Evolutionary conservation across 2,113 vertebrate genomes (phyloP), one percentile per base, ranked within the genome.

Genomic region (Ascaphus truei): DNA sequence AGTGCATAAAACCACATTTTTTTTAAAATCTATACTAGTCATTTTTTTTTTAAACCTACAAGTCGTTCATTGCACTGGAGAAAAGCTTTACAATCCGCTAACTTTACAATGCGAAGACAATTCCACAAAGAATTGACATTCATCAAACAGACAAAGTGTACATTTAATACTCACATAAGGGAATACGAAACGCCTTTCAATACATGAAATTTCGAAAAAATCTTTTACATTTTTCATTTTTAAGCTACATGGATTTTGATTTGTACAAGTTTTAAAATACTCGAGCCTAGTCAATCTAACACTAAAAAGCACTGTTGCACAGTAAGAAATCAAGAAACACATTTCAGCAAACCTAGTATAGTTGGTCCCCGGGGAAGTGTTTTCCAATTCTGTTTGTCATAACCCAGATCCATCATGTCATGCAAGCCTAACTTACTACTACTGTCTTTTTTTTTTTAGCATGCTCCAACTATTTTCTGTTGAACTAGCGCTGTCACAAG

Each of bases 371-470:
- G 77, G 92, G 93, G 93, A 95, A 85, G 84, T 76, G 82, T 85
- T 89, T 92, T 92, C 89, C 85, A 89, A 91, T 93, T 93, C 86
- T 85, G 90, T 96, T 95, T 96, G 94, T 96, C 93, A 91, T 93
- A 93, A 88, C 89, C 85, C 88, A 92, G 86, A 88, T 93, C 89
- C 89, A 92, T 94, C 91, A 93, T 88, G 90, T 92, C 88, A 90
- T 85, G 87, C 86, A 83, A 86, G 86, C 86, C 88, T 92, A 87
- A 93, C 92, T 89, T 85, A 91, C 90, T 90, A 80, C 84, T 67
- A 71, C 74, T 81, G 66, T 84, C 81, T 89, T 11, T 50, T 76
- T 78, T 71, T 82, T 76, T 90, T 80, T 79, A 82, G 87, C 89
- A 92, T 90, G 90, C 89, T 93, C 87, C 83, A 90, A 90, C 83